Evolutionary conservation across 2,797 vertebrate genomes (phyloP).

Genomic region (Pseudotriccus pelzelni): DNA sequence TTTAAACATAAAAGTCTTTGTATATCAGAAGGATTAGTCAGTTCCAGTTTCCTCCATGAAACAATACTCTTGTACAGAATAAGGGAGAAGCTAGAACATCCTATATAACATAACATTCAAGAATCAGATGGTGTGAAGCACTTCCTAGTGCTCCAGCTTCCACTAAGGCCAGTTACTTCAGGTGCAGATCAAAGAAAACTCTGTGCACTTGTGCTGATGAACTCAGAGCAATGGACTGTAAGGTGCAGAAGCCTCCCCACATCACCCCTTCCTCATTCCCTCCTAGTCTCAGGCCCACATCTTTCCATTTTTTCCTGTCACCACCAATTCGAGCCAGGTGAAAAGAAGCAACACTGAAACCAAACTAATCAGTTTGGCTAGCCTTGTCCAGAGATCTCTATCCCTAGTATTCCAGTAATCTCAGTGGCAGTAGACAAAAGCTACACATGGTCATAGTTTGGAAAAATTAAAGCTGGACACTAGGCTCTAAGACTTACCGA

Average conservation of each 20-base stretch:
- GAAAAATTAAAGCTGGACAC: background rate
- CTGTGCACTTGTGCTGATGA: background rate
- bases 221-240: background rate
- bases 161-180: background rate
- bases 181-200: background rate
- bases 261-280: background rate
- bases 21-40: background rate
- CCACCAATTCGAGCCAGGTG: background rate
- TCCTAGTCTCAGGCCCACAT: background rate
- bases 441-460: background rate
- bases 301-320: background rate
- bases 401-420: background rate
- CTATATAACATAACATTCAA: background rate
- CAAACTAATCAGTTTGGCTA: background rate
- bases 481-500: conserved; percentile 77
- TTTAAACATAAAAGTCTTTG: background rate
- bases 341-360: background rate
- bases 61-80: background rate
- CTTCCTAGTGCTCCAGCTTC: background rate
- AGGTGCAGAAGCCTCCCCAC: background rate
- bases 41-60: background rate
- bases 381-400: background rate
- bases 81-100: background rate
- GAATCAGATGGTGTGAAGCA: background rate
- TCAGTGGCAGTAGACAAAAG: background rate